Evolutionary conservation across 2,888 invertebrate genomes (phyloP), one percentile per base, ranked within the genome.

Genomic region (Drosophila leonis): DNA sequence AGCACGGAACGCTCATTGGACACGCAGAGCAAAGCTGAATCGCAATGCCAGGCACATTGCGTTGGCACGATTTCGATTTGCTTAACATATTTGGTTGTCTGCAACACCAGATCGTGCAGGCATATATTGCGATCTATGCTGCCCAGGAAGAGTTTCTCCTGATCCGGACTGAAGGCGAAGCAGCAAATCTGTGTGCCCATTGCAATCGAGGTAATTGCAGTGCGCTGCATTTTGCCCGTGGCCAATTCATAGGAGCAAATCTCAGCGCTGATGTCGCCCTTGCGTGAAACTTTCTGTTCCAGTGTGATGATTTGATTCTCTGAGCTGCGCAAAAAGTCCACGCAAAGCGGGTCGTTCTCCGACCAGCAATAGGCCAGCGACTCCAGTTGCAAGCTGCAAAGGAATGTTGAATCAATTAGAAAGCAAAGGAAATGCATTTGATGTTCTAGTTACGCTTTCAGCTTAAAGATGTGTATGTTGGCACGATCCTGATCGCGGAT

Each of bases 61-160:
- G 95, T 95, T 29, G 96, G 96, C 80, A 95, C 97, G 94, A 98
- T 96, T 63, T 96, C 95, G 63, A 96, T 95, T 92, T 96, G 96
- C 41, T 91, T 75, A 5, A 96, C 95, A 20, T 96, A 95, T 90
- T 95, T 95, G 7, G 96, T 97, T 0, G 96, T 94, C 51, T 97
- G 96, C 74, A 95, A 95, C 31, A 94, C 94, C 67, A 96, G 94
- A 93, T 98, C 97, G 83, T 97, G 95, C 29, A 98, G 93, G 44
- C 96, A 96, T 72, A 98, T 93, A 4, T 97, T 96, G 7, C 97
- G 97, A 93, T 98, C 98, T 55, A 97, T 96, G 89, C 98, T 98
- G 10, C 97, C 97, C 49, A 97, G 93, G 31, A 98, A 93, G 10
- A 98, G 93, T 83, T 96, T 95, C 84, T 96, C 95, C 92, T 96